Base-by-base conservation (phyloP, 2,797 vertebrate genomes). In the Staurois parvus region DNA sequence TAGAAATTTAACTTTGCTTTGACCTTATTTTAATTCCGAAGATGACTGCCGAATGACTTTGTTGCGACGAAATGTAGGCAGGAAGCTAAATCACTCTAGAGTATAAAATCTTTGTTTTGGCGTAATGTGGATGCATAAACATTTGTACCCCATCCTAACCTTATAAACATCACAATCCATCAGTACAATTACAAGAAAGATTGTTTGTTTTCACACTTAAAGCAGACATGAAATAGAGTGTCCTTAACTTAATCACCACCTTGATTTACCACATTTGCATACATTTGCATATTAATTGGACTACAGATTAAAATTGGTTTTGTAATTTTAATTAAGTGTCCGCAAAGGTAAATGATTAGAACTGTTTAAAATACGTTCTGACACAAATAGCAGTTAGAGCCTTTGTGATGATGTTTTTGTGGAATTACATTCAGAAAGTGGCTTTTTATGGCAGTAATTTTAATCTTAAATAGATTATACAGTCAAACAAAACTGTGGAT, bases 281-380 rank as follows among this genome's bases (percentile, higher is more conserved):
- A 97, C 92, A 99, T 99, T 99, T 98, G 95, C 98, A 99, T 99
- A 99, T 99, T 99, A 99, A 99, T 99, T 99, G 97, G 97, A 97
- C 96, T 94, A 94, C 95, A 97, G 97, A 99, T 99, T 99, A 98
- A 99, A 99, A 97, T 97, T 98, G 97, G 96, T 98, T 99, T 98
- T 98, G 97, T 99, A 99, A 99, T 99, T 99, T 99, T 99, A 99
- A 99, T 99, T 99, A 99, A 99, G 97, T 98, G 98, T 99, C 97
- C 97, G 99, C 98, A 99, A 99, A 99, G 98, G 97, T 99, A 98
- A 98, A 98, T 97, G 98, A 99, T 99, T 99, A 99, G 97, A 97
- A 96, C 96, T 96, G 97, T 98, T 98, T 98, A 98, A 99, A 99
- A 99, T 98, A 98, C 96, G 97, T 97, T 96, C 97, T 98, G 97